Percentiles rank a stretch among this genome's conserved stretches.
Evolutionary conservation across 2,888 invertebrate genomes (phyloP).

Genomic region (Priocnemis perturbator): DNA sequence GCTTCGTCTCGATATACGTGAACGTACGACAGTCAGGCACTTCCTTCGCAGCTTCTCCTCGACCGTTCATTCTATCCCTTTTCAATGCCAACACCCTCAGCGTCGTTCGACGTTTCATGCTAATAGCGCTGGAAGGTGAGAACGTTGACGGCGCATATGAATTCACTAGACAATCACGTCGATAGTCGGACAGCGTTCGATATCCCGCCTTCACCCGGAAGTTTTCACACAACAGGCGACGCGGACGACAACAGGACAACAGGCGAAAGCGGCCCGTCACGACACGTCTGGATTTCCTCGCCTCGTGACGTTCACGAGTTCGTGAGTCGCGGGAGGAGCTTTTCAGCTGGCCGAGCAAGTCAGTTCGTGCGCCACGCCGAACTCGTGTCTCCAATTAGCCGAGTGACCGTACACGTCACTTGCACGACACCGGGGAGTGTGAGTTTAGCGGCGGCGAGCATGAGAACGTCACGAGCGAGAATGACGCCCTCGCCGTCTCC

Average conservation of each 20-base stretch:
- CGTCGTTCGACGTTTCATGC: too few relatives aligned
- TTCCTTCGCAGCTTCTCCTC: too few relatives aligned
- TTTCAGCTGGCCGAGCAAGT: background rate
- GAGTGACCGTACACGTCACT: slow-evolving; percentile 26
- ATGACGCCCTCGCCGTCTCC: too few relatives aligned
- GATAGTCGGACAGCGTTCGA: slow-evolving; percentile 36
- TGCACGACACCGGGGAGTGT: slow-evolving; percentile 1
- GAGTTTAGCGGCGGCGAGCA: slow-evolving; percentile 1
- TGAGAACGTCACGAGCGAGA: too few relatives aligned
- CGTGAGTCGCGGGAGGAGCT: slow-evolving; percentile 8
- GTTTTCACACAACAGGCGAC: slow-evolving; percentile 33
- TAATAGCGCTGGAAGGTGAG: too few relatives aligned
- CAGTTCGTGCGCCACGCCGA: background rate
- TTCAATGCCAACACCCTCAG: too few relatives aligned
- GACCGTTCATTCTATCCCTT: too few relatives aligned
- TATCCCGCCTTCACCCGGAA: slow-evolving; percentile 39
- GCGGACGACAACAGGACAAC: too few relatives aligned
- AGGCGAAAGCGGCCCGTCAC: slow-evolving; percentile 39
- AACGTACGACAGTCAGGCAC: too few relatives aligned
- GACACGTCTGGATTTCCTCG: slow-evolving; percentile 35
- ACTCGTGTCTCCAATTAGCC: slow-evolving; percentile 23
- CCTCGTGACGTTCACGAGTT: slow-evolving; percentile 25
- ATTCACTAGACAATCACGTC: slow-evolving; percentile 18
- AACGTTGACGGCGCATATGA: background rate
- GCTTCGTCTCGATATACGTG: slow-evolving; percentile 7